Percentiles rank a stretch among this genome's conserved stretches.
Evolutionary conservation across 2,113 vertebrate species (phyloP).

Genomic region (Etheostoma spectabile): DNA sequence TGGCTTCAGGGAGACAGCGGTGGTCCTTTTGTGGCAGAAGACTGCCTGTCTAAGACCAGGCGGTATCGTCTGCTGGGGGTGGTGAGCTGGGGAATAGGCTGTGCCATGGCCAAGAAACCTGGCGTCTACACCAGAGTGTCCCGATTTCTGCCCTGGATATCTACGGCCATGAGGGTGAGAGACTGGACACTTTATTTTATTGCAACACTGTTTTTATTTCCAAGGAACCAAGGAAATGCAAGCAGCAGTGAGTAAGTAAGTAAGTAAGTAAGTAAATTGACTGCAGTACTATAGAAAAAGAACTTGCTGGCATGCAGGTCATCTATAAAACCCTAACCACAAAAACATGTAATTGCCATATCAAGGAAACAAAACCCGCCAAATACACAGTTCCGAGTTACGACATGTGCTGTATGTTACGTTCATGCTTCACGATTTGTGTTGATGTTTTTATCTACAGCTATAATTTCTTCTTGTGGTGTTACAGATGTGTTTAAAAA

Average conservation of each 20-base stretch:
- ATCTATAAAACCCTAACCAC: background rate
- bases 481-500: background rate
- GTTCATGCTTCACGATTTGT: background rate
- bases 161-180: constrained; percentile 90
- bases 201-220: background rate
- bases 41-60: constrained; percentile 86
- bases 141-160: constrained; percentile 92
- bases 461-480: background rate
- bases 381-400: background rate
- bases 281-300: background rate
- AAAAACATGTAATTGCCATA: background rate
- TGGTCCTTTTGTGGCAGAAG: constrained; percentile 90
- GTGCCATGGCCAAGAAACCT: constrained; percentile 91
- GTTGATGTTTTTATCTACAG: background rate
- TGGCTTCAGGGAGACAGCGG: constrained; percentile 90
- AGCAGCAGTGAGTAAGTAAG: too few relatives aligned
- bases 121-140: constrained; percentile 92
- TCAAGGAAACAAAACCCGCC: background rate
- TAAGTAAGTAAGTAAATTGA: background rate
- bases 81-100: constrained; percentile 94
- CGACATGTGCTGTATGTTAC: background rate
- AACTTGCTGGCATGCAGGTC: background rate
- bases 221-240: too few relatives aligned
- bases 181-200: background rate
- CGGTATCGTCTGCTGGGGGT: constrained; percentile 91